phyloP scores from a whole-genome alignment of 2,113 vertebrate species.

The Saguinus midas region DNA sequence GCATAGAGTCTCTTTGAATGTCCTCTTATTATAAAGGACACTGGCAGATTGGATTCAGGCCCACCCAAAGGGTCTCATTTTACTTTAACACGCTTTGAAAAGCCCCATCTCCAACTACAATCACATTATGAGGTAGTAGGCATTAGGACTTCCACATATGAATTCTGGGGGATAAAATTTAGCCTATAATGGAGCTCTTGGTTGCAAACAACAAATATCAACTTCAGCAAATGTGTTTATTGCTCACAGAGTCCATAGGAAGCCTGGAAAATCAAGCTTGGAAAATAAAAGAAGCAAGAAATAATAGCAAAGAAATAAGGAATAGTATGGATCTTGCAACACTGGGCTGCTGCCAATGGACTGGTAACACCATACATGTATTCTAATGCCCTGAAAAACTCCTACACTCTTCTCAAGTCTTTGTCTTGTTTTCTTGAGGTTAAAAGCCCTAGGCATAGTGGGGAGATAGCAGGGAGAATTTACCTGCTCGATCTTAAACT shows the following conservation, averaged over 20 bases:
- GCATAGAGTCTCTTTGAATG: neutral
- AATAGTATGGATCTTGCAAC: neutral
- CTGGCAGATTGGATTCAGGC: neutral
- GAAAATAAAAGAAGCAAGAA: neutral
- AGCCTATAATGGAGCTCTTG: neutral
- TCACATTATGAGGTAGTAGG: neutral
- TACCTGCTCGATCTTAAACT: neutral
- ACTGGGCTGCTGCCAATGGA: neutral
- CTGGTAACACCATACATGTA: neutral
- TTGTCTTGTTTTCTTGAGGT: neutral
- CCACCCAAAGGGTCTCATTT: neutral
- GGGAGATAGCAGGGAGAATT: neutral
- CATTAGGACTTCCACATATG: neutral
- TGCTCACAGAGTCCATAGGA: neutral
- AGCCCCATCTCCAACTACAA: neutral
- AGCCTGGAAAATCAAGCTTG: neutral
- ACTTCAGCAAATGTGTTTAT: neutral
- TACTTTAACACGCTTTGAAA: neutral
- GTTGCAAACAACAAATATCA: slow-evolving; percentile 8
- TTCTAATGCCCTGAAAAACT: neutral
- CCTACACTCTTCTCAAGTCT: neutral
- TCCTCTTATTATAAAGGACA: neutral
- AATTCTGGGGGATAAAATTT: neutral
- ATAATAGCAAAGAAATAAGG: neutral
- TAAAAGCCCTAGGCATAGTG: neutral